Conservation (phyloP, 2,797 vertebrate species). For the Erithacus rubecula region DNA sequence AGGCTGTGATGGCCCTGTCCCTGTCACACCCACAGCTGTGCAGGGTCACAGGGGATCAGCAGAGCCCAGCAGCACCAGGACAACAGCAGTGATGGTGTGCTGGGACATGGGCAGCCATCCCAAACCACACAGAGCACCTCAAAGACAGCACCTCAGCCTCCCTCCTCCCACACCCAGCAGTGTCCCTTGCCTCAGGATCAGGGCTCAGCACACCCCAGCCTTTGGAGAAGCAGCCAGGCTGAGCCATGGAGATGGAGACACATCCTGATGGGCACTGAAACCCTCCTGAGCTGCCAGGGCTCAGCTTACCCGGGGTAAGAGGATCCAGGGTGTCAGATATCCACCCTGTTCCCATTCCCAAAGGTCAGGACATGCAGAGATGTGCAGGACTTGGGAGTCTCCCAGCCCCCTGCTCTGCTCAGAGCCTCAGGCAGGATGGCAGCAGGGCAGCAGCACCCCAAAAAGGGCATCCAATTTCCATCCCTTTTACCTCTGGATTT, state of each 20-base stretch:
- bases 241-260: neutral
- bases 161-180: neutral
- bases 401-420: neutral
- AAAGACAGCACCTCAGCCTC: neutral
- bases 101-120: neutral
- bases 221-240: neutral
- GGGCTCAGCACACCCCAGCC: neutral
- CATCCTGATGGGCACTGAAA: neutral
- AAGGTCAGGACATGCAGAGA: neutral
- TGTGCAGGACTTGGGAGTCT: neutral
- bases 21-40: rapidly evolving
- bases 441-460: neutral
- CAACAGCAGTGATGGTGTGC: neutral
- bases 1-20: neutral
- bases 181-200: rapidly evolving
- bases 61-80: neutral
- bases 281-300: neutral
- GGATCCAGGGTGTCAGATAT: neutral
- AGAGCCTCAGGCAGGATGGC: neutral
- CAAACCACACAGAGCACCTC: neutral
- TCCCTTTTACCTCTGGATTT: neutral
- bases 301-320: neutral
- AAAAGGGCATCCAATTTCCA: neutral
- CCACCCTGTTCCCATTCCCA: neutral
- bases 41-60: neutral